Evolutionary conservation across 2,888 invertebrate genomes (phyloP), one percentile per base, ranked within the genome.

Genomic region (Empis livida): DNA sequence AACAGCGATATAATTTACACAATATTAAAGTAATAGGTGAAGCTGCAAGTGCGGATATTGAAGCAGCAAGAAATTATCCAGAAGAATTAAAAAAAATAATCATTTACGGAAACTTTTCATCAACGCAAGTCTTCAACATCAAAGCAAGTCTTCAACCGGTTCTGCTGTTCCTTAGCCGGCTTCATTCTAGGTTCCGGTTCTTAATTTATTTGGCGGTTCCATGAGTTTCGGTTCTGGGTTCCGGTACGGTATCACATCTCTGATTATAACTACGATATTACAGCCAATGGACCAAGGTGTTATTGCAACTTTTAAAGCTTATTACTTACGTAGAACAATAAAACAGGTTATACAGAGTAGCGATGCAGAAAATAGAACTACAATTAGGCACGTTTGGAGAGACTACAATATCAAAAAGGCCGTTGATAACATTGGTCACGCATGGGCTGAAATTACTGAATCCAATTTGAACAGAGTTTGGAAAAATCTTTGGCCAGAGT

Each of bases 1-100:
- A 49, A 49, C 48, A 27, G 20, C 38, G 43, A 44, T 17, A 41
- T 37, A 52, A 43, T 35, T 51, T 23, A 16, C 50, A 45, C 35
- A 50, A 43, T 23, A 44, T 45, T 23, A 46, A 50, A 42, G 42
- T 47, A 10, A 31, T 42, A 44, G 45, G 27, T 23, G 39, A 50
- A 47, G 11, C 23, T 39, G 43, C 43, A 31, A 38, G 37, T 32
- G 13, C 11, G 32, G 13, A 32, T 13, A 11, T 32, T 32, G 32
- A 32, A 32, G 15, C 47, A 31, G 44, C 42, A 32, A 17, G 37
- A 31, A 15, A 43, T 31, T 17, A 43, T 43, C 13, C 31, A 15
- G 43, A 20, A 32, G 44, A 42, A 40, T 16, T 15, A 20, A 38
- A 39, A n/a, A 38, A 38, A 38, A 38, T 38, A 38, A 38, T 38